Evolutionary conservation across 2,888 invertebrate genomes (phyloP), one percentile per base, ranked within the genome.

Genomic region (Periphyllus acericola): DNA sequence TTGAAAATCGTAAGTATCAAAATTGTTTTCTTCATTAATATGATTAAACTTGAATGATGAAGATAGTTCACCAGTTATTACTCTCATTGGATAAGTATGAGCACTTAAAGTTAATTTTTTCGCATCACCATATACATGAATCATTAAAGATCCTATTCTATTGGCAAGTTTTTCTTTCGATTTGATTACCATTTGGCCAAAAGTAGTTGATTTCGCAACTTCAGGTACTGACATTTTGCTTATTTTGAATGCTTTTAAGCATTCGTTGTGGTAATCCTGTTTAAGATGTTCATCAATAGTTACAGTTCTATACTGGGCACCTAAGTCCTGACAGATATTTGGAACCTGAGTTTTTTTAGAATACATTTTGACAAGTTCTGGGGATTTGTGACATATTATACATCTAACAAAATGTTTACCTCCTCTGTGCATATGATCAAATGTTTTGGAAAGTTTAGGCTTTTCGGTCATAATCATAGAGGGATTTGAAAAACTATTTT

Each of bases 101-200:
- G 78, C 78, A 78, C 78, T 52, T 52, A 78, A 78, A 52, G 78
- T 78, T 55, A 78, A 32, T 78, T 78, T 78, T 55, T 78, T 78
- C 9, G 52, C 78, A 52, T 78, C 52, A 8, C 78, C 52, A n/a
- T 78, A 52, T 21, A 32, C 78, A 55, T 52, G 32, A 55, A 52
- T 52, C 29, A 78, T 29, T 52, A 78, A 78, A 19, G 78, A 52
- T 8, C 78, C 78, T n/a, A 78, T 78, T 78, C n/a, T 78, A 75
- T 75, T 75, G 1, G 74, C 74, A 25, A 75, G 74, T 40, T 40
- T 36, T 40, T 36, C 36, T n/a, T 75, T 36, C 2, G n/a, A 75
- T 75, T 75, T 75, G 0, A 75, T 40, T 75, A 75, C 14, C 25
- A 40, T 40, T 40, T 75, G n/a, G 25, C 74, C 74, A 21, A 40